phyloP scores from a whole-genome alignment of 2,797 vertebrate species.

The Ctenopoma kingsleyae region DNA sequence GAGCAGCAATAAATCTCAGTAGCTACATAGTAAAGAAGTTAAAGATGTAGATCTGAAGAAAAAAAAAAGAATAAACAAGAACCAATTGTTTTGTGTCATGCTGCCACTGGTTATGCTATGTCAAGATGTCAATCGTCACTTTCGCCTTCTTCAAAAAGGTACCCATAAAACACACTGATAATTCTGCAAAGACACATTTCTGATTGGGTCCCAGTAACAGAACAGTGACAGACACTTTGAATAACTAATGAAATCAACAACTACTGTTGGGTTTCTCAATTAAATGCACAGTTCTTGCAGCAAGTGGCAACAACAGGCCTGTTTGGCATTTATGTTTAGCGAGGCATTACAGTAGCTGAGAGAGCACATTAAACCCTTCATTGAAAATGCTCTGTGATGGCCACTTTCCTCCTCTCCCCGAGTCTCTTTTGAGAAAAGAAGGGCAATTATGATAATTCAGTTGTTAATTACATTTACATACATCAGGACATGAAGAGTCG shows the following conservation, averaged over 20 bases:
- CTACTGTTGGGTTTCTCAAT: constrained; percentile 51
- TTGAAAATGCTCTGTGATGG: constrained; percentile 74
- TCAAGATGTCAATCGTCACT: constrained; percentile 36
- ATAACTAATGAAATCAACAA: constrained; percentile 71
- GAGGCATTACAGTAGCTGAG: constrained; percentile 75
- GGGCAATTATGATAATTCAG: constrained; percentile 84
- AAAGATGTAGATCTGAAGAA: constrained; percentile 70
- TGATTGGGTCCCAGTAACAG: constrained; percentile 57
- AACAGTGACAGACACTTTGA: constrained; percentile 35
- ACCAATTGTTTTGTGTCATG: constrained; percentile 72
- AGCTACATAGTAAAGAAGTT: constrained; percentile 72
- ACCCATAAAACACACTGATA: constrained; percentile 61
- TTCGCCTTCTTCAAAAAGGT: constrained; percentile 31
- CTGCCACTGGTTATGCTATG: constrained; percentile 27
- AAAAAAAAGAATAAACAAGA: constrained; percentile 77
- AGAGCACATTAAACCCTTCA: constrained; percentile 73
- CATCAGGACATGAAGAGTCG: constrained; percentile 68
- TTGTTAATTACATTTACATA: constrained; percentile 87
- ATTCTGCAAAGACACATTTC: constrained; percentile 42
- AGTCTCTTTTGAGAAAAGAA: constrained; percentile 77
- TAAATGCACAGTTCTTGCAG: constrained; percentile 48
- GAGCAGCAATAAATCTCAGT: constrained; percentile 74
- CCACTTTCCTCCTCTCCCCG: constrained; percentile 67
- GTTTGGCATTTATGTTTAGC: constrained; percentile 72
- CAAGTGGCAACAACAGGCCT: constrained; percentile 46